Conservation (phyloP, 2,113 vertebrate genomes). For the Mus pahari region DNA sequence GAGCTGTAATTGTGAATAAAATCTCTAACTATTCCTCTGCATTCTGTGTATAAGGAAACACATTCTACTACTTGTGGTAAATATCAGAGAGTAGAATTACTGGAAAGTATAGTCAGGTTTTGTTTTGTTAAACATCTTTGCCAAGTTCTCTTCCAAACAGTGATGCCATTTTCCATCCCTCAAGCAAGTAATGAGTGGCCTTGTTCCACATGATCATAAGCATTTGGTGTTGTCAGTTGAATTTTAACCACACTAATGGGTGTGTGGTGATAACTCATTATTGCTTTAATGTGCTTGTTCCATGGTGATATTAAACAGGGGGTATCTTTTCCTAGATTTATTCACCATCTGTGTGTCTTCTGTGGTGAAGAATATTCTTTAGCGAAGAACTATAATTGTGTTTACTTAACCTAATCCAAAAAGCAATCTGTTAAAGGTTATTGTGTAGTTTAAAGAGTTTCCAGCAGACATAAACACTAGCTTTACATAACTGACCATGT, state of each 20-base stretch:
- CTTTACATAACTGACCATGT: not conserved
- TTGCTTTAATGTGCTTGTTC: not conserved
- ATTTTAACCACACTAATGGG: not conserved
- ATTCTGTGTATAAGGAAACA: not conserved
- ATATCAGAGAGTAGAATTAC: not conserved
- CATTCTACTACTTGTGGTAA: not conserved
- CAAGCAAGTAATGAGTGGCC: not conserved
- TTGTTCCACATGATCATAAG: not conserved
- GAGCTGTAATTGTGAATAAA: not conserved
- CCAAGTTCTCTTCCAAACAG: not conserved
- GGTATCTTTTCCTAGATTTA: not conserved
- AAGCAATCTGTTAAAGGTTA: not conserved
- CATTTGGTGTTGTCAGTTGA: not conserved
- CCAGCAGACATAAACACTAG: not conserved
- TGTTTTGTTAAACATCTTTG: not conserved
- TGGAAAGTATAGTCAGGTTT: not conserved
- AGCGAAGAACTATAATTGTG: not conserved
- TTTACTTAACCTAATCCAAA: slow-evolving; percentile 7
- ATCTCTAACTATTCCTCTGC: not conserved
- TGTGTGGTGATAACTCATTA: not conserved
- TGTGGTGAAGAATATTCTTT: not conserved
- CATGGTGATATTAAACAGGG: not conserved
- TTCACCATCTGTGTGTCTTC: not conserved
- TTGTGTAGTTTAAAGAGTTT: not conserved
- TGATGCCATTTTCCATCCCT: not conserved